These are phyloP conservation scores for Dunckerocampus dactyliophorus DNA, from an alignment of 2,113 vertebrate species.

Conservation along the genomic window DNA sequence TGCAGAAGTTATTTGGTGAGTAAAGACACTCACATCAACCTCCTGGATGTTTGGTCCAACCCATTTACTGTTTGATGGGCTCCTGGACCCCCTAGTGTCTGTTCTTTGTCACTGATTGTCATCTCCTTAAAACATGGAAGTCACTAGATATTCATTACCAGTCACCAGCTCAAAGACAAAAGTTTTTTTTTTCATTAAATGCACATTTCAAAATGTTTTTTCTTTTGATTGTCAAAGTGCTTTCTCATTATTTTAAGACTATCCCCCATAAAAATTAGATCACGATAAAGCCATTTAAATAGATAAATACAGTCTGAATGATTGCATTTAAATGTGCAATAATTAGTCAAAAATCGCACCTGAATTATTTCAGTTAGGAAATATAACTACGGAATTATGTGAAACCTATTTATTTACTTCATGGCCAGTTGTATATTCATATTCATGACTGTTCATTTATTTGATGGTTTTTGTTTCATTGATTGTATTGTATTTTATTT, in stretches of 20 bases:
- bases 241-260: not conserved
- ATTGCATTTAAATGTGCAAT: no score
- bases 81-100: no score
- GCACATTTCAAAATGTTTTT: no score
- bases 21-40: not conserved
- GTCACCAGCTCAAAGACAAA: no score
- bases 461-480: not conserved
- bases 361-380: no score
- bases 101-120: not conserved
- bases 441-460: not conserved
- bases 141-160: no score
- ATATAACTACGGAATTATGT: no score
- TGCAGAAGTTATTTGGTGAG: slow-evolving; percentile 96
- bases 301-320: no score
- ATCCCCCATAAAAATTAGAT: not conserved
- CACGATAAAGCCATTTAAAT: not conserved
- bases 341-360: no score
- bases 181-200: no score
- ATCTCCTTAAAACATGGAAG: not conserved
- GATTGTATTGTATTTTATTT: not conserved
- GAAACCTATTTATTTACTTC: no score
- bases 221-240: not conserved
- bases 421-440: not conserved
- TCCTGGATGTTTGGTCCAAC: not conserved
- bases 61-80: no score